These are phyloP conservation scores for Urosaurus nigricauda DNA, from an alignment of 2,797 vertebrate species.

Conservation along the genomic window DNA sequence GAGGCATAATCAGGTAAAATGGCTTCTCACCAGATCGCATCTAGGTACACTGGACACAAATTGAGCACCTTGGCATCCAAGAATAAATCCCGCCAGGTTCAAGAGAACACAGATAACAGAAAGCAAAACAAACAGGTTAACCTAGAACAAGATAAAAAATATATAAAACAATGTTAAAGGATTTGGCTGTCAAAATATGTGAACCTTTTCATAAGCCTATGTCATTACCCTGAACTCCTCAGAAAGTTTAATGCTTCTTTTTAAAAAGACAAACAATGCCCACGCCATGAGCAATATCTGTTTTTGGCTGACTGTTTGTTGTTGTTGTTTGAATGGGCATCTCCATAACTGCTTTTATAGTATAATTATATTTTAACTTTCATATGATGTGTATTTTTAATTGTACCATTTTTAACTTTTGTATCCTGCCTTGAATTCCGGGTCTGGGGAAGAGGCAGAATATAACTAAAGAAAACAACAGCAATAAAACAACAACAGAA, in stretches of 20 bases:
- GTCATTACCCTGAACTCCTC: background rate
- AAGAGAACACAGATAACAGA: slow-evolving; percentile 88
- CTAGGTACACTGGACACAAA: slow-evolving; percentile 86
- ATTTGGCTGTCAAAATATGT: background rate
- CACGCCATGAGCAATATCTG: background rate
- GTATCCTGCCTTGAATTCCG: too few species aligned
- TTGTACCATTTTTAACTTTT: too few species aligned
- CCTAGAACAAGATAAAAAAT: slow-evolving; percentile 76
- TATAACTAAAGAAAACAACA: too few species aligned
- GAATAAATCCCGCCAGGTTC: slow-evolving; percentile 87
- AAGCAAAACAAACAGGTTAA: slow-evolving; percentile 88
- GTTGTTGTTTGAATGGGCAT: too few species aligned
- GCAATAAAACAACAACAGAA: too few species aligned
- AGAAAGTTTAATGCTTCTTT: background rate
- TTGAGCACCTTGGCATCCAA: slow-evolving; percentile 88
- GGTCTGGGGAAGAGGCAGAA: too few species aligned
- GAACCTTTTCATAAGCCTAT: background rate
- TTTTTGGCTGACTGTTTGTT: background rate
- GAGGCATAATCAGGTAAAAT: background rate
- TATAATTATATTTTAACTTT: too few species aligned
- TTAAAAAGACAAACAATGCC: background rate
- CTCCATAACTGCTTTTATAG: too few species aligned
- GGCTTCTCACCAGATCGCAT: slow-evolving; percentile 87
- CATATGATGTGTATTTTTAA: too few species aligned
- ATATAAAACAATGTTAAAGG: background rate